Percentiles rank a stretch among this genome's conserved stretches.
Conservation (phyloP, 1,140 invertebrate species). For the Drosophila sp. region DNA sequence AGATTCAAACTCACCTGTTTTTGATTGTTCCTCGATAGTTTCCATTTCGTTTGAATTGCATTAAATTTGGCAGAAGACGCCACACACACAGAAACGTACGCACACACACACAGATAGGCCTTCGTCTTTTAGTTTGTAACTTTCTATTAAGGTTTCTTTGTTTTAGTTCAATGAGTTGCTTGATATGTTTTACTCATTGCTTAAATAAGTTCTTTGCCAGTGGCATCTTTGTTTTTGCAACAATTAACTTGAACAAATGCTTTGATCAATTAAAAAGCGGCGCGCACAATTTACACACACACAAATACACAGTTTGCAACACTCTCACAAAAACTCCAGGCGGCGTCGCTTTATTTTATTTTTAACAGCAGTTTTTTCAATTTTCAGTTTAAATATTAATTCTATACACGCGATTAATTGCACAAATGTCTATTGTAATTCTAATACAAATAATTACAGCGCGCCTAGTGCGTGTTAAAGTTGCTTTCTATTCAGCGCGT, state of each 20-base stretch:
- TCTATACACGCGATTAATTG: constrained; percentile 45
- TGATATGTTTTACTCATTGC: constrained; percentile 42
- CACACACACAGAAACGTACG: constrained; percentile 38
- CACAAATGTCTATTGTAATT: constrained; percentile 35
- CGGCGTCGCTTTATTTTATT: constrained; percentile 43
- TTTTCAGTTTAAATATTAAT: too few relatives aligned
- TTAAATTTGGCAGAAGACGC: constrained; percentile 42
- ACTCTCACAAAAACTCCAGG: constrained; percentile 21
- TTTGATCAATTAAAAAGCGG: constrained; percentile 68
- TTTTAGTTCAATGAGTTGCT: constrained; percentile 44
- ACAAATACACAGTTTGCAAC: constrained; percentile 23
- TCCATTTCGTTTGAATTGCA: constrained; percentile 65
- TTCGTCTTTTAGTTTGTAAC: constrained; percentile 10
- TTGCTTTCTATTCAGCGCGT: constrained; percentile 50
- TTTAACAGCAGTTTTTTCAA: constrained; percentile 24
- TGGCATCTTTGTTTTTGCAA: constrained; percentile 36
- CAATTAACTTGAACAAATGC: constrained; percentile 41
- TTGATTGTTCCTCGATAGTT: constrained; percentile 80
- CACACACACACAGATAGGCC: constrained; percentile 27
- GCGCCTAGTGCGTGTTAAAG: constrained; percentile 44
- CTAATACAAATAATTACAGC: constrained; percentile 21
- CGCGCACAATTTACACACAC: constrained; percentile 55
- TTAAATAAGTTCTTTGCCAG: constrained; percentile 1
- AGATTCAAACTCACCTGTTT: constrained; percentile 66
- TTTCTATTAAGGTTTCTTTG: constrained; percentile 46